phyloP scores from a whole-genome alignment of 2,113 vertebrate genomes.

The Onychorhynchus coronatus region DNA sequence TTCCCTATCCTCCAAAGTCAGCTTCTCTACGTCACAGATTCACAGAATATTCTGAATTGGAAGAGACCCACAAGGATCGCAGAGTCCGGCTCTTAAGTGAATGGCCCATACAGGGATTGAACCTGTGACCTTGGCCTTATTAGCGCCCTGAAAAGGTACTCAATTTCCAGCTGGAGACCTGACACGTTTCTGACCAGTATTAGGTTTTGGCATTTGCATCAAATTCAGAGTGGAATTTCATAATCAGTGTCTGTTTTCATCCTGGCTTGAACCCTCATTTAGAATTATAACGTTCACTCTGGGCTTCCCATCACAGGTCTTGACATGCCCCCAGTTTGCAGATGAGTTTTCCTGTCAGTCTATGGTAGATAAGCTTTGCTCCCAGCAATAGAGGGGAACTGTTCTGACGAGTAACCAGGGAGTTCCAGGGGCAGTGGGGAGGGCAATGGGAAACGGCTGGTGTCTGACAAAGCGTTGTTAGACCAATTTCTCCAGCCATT shows the following conservation, averaged over 20 bases:
- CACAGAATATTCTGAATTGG: background rate
- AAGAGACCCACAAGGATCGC: background rate
- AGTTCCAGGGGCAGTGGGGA: background rate
- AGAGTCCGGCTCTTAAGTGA: accelerated
- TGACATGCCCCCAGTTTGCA: background rate
- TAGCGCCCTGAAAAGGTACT: background rate
- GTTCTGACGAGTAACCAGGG: accelerated
- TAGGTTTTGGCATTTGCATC: background rate
- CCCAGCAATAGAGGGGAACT: background rate
- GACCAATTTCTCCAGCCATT: background rate
- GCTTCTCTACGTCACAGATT: background rate
- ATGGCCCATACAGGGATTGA: background rate
- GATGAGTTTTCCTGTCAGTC: background rate
- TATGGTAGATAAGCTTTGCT: background rate
- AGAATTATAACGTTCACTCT: background rate
- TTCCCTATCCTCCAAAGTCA: background rate
- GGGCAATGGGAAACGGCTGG: background rate
- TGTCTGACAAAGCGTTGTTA: background rate
- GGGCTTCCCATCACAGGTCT: background rate
- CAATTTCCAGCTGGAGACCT: background rate
- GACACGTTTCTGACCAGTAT: accelerated
- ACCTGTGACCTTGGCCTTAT: accelerated
- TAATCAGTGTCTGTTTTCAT: background rate
- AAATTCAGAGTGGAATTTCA: background rate
- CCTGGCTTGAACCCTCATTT: background rate